These are phyloP conservation scores for Philotrypesis tridentata DNA, from an alignment of 1,140 invertebrate species.

Conservation along the genomic window DNA sequence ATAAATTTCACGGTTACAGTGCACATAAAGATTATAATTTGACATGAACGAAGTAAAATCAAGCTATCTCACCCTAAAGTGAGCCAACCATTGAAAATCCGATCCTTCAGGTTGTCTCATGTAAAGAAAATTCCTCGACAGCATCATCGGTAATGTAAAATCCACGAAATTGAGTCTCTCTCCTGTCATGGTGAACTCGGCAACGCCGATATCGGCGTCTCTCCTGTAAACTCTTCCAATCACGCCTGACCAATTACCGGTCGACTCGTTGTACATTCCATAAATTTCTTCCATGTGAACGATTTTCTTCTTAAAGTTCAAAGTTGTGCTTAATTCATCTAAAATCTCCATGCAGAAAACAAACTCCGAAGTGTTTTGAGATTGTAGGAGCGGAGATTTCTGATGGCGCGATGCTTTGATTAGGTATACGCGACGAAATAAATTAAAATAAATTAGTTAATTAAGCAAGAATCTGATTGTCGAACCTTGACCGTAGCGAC, in stretches of 20 bases:
- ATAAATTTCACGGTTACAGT: background rate
- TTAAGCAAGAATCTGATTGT: background rate
- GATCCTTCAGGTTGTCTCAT: conserved; percentile 44
- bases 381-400: background rate
- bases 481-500: conserved; percentile 14
- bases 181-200: conserved; percentile 57
- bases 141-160: conserved; percentile 58
- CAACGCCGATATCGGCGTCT: conserved; percentile 48
- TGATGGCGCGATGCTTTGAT: background rate
- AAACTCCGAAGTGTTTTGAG: conserved; percentile 19
- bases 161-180: conserved; percentile 54
- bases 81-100: conserved; percentile 54
- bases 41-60: too few relatives aligned
- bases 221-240: conserved; percentile 38
- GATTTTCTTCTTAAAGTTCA: conserved; percentile 44
- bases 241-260: conserved; percentile 52
- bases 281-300: background rate
- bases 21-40: too few relatives aligned
- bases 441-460: background rate
- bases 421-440: too few relatives aligned
- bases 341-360: conserved; percentile 42
- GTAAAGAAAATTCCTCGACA: conserved; percentile 53
- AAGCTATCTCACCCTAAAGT: conserved; percentile 53
- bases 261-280: conserved; percentile 30
- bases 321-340: conserved; percentile 19